phyloP scores from a whole-genome alignment of 2,113 vertebrate genomes.

The Epinephelus cyanopodus region DNA sequence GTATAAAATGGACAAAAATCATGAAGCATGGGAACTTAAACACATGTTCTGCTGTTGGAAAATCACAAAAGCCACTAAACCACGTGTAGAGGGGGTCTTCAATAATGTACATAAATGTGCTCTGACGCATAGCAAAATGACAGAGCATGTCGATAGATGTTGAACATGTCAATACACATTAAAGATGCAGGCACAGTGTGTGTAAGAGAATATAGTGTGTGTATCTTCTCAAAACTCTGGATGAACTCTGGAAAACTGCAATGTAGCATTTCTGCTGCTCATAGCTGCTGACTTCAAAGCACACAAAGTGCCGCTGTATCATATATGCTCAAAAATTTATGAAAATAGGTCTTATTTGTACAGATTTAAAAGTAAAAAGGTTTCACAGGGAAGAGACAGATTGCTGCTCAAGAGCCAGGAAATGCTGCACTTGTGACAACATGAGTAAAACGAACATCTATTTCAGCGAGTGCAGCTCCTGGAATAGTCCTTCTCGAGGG shows the following conservation, averaged over 20 bases:
- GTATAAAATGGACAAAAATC: not conserved
- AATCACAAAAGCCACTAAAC: not conserved
- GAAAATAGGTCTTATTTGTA: not conserved
- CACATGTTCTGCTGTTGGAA: not conserved
- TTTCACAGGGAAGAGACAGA: not conserved
- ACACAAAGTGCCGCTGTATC: not conserved
- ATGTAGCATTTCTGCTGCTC: not conserved
- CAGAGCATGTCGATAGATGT: not conserved
- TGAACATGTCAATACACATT: conserved; percentile 1
- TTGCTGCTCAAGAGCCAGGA: not conserved
- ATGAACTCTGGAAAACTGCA: not conserved
- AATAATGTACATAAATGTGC: not conserved
- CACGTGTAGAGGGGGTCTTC: not conserved
- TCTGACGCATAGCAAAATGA: not conserved
- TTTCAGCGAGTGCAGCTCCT: not conserved
- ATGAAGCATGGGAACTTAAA: not conserved
- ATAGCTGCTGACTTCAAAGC: not conserved
- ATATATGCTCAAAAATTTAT: not conserved
- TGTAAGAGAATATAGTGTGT: not conserved
- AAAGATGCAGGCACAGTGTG: not conserved
- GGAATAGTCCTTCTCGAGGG: not conserved
- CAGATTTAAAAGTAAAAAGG: not conserved
- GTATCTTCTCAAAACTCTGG: not conserved
- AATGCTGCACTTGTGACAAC: not conserved
- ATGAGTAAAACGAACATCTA: not conserved